Conservation (phyloP, 1,140 invertebrate species). For the Drosophila burlai region DNA sequence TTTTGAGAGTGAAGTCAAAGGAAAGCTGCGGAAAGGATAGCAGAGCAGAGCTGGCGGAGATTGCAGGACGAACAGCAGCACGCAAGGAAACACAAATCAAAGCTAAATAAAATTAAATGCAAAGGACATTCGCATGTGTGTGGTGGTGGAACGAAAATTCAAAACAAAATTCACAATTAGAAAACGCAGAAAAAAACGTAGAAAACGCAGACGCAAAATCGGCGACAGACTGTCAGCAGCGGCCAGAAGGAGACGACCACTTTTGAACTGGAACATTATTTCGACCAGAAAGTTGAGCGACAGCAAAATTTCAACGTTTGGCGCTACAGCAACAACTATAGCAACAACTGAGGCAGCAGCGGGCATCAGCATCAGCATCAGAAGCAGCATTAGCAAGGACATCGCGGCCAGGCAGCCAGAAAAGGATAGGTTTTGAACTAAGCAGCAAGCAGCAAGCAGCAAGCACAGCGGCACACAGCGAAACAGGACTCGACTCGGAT, state of each 20-base stretch:
- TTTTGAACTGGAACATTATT: conserved; percentile 68
- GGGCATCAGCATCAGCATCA: conserved; percentile 10
- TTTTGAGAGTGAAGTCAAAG: conserved; percentile 68
- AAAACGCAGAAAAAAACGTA: conserved; percentile 85
- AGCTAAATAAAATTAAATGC: conserved; percentile 84
- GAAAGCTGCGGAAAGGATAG: conserved; percentile 44
- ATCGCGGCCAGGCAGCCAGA: conserved; percentile 44
- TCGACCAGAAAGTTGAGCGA: conserved; percentile 77
- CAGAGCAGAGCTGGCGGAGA: conserved; percentile 20
- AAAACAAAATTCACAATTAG: conserved; percentile 85
- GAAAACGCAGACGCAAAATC: conserved; percentile 80
- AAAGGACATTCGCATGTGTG: conserved; percentile 85
- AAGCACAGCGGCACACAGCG: conserved; percentile 38
- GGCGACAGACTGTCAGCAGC: conserved; percentile 50
- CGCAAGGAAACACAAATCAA: conserved; percentile 61
- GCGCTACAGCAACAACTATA: conserved; percentile 59
- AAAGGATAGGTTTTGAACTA: conserved; percentile 53
- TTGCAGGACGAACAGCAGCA: conserved; percentile 36
- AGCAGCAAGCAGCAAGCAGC: conserved; percentile 11
- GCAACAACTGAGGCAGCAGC: conserved; percentile 25
- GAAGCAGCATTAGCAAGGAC: conserved; percentile 17
- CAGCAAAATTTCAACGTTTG: conserved; percentile 82
- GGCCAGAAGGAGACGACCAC: conserved; percentile 38
- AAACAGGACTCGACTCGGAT: conserved; percentile 27
- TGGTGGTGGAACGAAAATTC: conserved; percentile 85